Percentiles rank a stretch among this genome's conserved stretches.
Evolutionary conservation across 2,797 vertebrate species (phyloP).

Genomic region (Hylomyscus alleni): DNA sequence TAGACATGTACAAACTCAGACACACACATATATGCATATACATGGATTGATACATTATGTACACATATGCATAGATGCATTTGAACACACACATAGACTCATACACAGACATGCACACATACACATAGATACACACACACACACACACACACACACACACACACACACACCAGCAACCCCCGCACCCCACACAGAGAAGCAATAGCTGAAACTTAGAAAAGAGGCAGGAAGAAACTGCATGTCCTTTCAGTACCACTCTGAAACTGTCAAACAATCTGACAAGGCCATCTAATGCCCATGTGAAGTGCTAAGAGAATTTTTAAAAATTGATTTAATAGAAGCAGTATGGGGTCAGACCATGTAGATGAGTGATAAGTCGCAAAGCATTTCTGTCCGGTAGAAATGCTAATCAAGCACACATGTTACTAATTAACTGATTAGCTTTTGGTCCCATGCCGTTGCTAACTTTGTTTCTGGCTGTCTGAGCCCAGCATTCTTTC

Average conservation of each 20-base stretch:
- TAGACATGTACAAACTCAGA: background rate
- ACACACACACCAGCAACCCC: background rate
- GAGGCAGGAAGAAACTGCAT: fast-evolving
- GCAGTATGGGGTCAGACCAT: background rate
- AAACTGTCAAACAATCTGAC: background rate
- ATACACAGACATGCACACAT: background rate
- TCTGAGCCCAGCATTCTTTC: background rate
- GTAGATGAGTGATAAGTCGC: background rate
- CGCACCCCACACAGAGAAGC: background rate
- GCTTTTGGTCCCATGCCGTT: background rate
- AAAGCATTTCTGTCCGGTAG: background rate
- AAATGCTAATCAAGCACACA: background rate
- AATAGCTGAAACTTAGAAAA: background rate
- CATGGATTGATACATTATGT: background rate
- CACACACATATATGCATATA: background rate
- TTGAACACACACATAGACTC: background rate
- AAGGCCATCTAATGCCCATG: background rate
- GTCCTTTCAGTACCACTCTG: background rate
- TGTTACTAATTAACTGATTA: background rate
- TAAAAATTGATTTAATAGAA: background rate
- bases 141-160: background rate
- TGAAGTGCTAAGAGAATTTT: background rate
- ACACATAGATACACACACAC: background rate
- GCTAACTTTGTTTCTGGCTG: background rate
- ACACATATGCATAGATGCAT: background rate